These are phyloP conservation scores for Ganaspis sp. DNA, from an alignment of 1,140 invertebrate genomes.

Conservation along the genomic window DNA sequence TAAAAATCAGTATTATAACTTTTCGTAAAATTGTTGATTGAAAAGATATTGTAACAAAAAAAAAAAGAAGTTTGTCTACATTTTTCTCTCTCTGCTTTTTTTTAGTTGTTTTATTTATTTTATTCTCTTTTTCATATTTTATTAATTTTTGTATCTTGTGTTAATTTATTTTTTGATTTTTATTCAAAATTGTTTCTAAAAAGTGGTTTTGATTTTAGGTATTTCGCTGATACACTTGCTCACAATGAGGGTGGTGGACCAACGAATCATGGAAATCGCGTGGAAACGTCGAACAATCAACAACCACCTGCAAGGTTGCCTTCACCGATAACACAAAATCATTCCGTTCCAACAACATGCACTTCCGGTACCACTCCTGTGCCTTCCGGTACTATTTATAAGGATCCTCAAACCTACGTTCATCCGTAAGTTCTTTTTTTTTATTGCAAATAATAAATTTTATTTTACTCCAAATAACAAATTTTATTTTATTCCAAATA, in stretches of 20 bases:
- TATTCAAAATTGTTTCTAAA: not conserved
- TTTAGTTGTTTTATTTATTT: no score
- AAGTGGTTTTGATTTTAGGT: constrained; percentile 66
- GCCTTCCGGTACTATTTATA: constrained; percentile 61
- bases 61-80: no score
- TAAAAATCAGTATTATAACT: no score
- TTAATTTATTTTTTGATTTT: constrained; percentile 17
- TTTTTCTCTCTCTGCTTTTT: no score
- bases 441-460: not conserved
- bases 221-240: constrained; percentile 79
- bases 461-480: not conserved
- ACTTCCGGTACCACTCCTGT: constrained; percentile 62
- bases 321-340: constrained; percentile 69
- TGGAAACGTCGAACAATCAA: constrained; percentile 59
- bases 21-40: no score
- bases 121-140: no score
- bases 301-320: constrained; percentile 67
- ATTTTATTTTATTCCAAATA: not conserved
- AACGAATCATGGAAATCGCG: constrained; percentile 57
- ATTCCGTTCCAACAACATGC: constrained; percentile 64
- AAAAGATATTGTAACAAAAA: no score
- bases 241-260: constrained; percentile 75
- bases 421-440: constrained; percentile 68
- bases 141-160: not conserved
- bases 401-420: constrained; percentile 72